Percentiles rank a stretch among this genome's conserved stretches.
These are phyloP conservation scores for Triplophysa dalaica DNA, from an alignment of 2,113 vertebrate genomes.

Conservation along the genomic window DNA sequence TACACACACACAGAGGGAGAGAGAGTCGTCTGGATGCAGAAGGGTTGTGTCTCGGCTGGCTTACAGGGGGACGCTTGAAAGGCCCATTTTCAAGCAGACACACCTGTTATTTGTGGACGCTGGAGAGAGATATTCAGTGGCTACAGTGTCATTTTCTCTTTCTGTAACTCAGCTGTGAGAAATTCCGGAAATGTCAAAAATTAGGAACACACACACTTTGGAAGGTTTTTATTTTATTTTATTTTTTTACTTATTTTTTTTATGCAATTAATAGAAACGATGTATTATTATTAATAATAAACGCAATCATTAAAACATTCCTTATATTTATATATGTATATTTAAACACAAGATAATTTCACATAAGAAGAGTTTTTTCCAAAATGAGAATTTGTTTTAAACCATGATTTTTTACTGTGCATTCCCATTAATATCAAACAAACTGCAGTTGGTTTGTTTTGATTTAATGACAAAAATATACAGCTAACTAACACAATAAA, in stretches of 20 bases:
- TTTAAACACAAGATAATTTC: too few relatives aligned
- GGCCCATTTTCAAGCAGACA: constrained; percentile 71
- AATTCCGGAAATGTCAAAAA: constrained; percentile 55
- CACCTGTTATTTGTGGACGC: constrained; percentile 73
- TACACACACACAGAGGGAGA: constrained; percentile 41
- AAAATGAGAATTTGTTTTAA: too few relatives aligned
- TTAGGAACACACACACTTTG: constrained; percentile 51
- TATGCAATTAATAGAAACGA: too few relatives aligned
- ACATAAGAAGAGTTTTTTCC: too few relatives aligned
- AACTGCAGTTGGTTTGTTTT: too few relatives aligned
- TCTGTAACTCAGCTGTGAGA: constrained; percentile 60
- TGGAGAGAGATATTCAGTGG: constrained; percentile 59
- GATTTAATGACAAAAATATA: too few relatives aligned
- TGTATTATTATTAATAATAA: too few relatives aligned
- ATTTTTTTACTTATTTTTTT: not conserved
- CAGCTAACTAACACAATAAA: too few relatives aligned
- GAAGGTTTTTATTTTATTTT: not conserved
- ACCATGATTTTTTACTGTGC: too few relatives aligned
- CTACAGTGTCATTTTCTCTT: constrained; percentile 58
- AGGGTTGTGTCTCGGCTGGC: constrained; percentile 74
- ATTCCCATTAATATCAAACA: too few relatives aligned
- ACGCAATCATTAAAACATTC: too few relatives aligned
- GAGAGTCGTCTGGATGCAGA: constrained; percentile 71
- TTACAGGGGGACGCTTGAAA: constrained; percentile 76
- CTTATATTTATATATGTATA: too few relatives aligned